phyloP scores from a whole-genome alignment of 2,797 vertebrate genomes.

The Sebastes flavidus region DNA sequence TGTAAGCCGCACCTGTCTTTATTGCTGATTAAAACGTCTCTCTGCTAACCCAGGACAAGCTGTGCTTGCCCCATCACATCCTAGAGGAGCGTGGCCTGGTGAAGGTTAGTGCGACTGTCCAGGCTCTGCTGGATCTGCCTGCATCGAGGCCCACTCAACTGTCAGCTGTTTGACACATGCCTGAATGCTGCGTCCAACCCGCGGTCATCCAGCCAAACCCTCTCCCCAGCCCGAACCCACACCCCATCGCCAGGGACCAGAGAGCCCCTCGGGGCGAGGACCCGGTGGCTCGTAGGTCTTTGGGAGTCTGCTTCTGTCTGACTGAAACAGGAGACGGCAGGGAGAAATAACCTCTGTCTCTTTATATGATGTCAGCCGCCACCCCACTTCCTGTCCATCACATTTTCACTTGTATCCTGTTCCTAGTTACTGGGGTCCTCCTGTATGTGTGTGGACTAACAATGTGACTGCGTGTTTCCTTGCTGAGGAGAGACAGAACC shows the following conservation, averaged over 20 bases:
- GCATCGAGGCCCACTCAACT: slow-evolving; percentile 86
- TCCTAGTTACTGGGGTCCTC: slow-evolving; percentile 16
- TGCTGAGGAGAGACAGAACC: slow-evolving; percentile 14
- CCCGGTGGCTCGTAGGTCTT: slow-evolving; percentile 24
- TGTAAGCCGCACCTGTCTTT: not conserved
- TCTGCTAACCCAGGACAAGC: slow-evolving; percentile 87
- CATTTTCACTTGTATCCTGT: slow-evolving; percentile 42
- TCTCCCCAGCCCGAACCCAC: slow-evolving; percentile 8
- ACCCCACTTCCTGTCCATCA: slow-evolving; percentile 31
- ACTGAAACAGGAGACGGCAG: slow-evolving; percentile 71
- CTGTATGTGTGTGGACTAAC: slow-evolving; percentile 34
- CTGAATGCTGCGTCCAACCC: slow-evolving; percentile 21
- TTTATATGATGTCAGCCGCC: slow-evolving; percentile 76
- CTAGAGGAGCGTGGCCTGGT: slow-evolving; percentile 96
- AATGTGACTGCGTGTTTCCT: slow-evolving; percentile 26
- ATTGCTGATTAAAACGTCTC: not conserved
- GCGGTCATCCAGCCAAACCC: slow-evolving; percentile 15
- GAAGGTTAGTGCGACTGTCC: slow-evolving; percentile 94
- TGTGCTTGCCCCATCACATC: slow-evolving; percentile 98
- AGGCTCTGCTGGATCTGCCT: slow-evolving; percentile 94
- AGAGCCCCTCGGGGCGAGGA: slow-evolving; percentile 61
- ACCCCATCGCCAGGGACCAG: slow-evolving; percentile 49
- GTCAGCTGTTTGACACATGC: slow-evolving; percentile 85
- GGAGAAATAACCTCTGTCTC: slow-evolving; percentile 41
- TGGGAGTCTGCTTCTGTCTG: slow-evolving; percentile 54